These are phyloP conservation scores for Microchirus variegatus DNA, from an alignment of 2,797 vertebrate genomes.

Conservation along the genomic window DNA sequence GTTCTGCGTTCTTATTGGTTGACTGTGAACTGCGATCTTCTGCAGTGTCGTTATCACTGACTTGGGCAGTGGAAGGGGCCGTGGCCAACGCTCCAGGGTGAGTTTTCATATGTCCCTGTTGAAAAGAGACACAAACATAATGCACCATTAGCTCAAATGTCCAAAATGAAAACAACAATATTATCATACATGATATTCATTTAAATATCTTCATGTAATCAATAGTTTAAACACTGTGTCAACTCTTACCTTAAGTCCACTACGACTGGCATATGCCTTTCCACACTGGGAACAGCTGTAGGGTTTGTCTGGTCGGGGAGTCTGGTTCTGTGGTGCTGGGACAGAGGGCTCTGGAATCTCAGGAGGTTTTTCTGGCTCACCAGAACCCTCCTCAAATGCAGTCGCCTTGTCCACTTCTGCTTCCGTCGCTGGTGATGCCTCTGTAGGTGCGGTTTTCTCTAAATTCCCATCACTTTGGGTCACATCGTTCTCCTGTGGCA, in stretches of 20 bases:
- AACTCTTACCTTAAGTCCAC: constrained; percentile 82
- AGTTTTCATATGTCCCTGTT: constrained; percentile 85
- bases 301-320: constrained; percentile 81
- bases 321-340: constrained; percentile 44
- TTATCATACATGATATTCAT: too few relatives aligned
- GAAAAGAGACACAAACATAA: constrained; percentile 34
- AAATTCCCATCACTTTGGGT: constrained; percentile 34
- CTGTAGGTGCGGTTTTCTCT: constrained; percentile 31
- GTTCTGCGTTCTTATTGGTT: constrained; percentile 51
- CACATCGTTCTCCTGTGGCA: constrained; percentile 39
- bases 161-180: neutral
- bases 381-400: constrained; percentile 38
- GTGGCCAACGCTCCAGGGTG: constrained; percentile 75
- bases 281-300: constrained; percentile 86
- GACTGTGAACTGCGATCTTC: constrained; percentile 55
- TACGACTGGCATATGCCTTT: constrained; percentile 86
- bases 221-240: neutral
- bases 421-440: constrained; percentile 33
- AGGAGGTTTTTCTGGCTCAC: constrained; percentile 40
- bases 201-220: neutral
- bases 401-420: constrained; percentile 54
- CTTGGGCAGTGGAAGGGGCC: constrained; percentile 68
- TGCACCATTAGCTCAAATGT: neutral
- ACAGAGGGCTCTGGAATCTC: constrained; percentile 42
- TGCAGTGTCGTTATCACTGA: constrained; percentile 64